Evolutionary conservation across 2,797 vertebrate genomes (phyloP).

Genomic region (Leuciscus waleckii): DNA sequence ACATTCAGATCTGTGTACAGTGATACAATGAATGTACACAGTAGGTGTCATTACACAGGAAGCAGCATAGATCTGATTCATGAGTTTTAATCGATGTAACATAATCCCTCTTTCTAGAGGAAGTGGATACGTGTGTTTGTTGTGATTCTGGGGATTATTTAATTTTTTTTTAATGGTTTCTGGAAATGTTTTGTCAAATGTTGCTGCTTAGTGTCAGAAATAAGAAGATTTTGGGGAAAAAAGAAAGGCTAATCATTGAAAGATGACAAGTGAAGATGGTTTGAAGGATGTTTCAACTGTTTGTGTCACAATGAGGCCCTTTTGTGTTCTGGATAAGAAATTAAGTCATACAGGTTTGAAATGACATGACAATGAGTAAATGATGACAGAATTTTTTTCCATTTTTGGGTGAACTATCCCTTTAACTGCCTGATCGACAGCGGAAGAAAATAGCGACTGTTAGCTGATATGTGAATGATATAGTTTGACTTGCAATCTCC

Average conservation of each 20-base stretch:
- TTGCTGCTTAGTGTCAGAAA: background rate
- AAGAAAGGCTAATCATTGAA: background rate
- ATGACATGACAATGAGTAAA: background rate
- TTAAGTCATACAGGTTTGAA: background rate
- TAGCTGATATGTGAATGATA: slow-evolving; percentile 1
- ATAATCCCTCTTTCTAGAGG: slow-evolving; percentile 64
- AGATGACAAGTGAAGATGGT: background rate
- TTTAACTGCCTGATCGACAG: background rate
- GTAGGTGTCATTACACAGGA: slow-evolving; percentile 78
- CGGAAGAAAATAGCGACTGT: slow-evolving; percentile 16
- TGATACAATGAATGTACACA: slow-evolving; percentile 81
- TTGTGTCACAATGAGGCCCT: background rate
- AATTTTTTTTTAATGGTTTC: slow-evolving; percentile 13
- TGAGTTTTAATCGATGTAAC: slow-evolving; percentile 73
- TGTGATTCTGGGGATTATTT: background rate
- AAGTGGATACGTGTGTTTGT: slow-evolving; percentile 72
- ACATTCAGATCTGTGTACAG: slow-evolving; percentile 65
- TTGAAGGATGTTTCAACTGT: background rate
- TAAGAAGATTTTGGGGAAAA: background rate
- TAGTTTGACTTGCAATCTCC: slow-evolving; percentile 21
- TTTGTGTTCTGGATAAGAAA: background rate
- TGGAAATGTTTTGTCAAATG: slow-evolving; percentile 10
- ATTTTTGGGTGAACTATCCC: background rate
- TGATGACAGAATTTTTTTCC: background rate
- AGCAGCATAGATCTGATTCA: slow-evolving; percentile 64